Evolutionary conservation across 2,888 invertebrate species (phyloP).

Genomic region (Pristionchus japonicus): DNA sequence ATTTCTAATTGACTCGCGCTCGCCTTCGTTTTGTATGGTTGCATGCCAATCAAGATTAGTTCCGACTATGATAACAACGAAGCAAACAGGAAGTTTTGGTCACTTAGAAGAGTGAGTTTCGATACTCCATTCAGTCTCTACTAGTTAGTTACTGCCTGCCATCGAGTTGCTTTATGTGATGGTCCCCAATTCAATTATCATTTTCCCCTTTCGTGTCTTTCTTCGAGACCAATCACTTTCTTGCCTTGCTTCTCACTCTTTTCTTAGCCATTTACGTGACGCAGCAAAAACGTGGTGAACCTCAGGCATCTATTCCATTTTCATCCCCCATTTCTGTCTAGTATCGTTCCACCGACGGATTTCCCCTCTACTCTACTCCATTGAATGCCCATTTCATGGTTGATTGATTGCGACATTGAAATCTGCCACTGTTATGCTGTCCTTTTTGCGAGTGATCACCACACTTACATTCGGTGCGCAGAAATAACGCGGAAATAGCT

Average conservation of each 20-base stretch:
- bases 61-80: not conserved
- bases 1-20: constrained; percentile 5
- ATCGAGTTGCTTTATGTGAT: constrained; percentile 22
- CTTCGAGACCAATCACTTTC: constrained; percentile 24
- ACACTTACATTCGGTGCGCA: not conserved
- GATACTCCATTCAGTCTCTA: not conserved
- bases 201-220: not conserved
- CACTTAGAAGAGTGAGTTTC: not conserved
- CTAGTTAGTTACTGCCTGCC: not conserved
- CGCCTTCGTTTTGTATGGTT: not conserved
- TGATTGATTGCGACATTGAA: not conserved
- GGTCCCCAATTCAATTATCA: constrained; percentile 8
- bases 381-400: not conserved
- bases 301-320: not conserved
- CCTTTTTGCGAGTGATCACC: not conserved
- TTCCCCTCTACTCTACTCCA: constrained; percentile 15
- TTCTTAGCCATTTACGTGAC: not conserved
- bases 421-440: not conserved
- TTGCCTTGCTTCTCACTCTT: not conserved
- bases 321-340: not conserved
- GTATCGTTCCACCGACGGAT: constrained; percentile 10
- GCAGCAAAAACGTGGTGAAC: not conserved
- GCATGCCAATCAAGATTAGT: not conserved
- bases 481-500: not conserved
- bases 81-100: constrained; percentile 1